Conservation (phyloP, 2,888 invertebrate species). For the Melanophora roralis region DNA sequence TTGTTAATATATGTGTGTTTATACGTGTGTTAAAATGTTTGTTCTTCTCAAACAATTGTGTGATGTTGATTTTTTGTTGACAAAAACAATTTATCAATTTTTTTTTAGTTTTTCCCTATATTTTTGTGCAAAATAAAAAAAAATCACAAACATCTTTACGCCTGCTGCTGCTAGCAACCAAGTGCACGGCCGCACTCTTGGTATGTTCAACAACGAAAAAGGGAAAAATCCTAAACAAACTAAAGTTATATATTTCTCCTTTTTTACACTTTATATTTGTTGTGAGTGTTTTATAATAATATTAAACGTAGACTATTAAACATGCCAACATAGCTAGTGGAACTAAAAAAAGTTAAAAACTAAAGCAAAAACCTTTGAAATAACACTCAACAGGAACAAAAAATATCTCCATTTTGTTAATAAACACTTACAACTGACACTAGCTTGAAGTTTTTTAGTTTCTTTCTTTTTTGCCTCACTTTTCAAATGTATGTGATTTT, state of each 20-base stretch:
- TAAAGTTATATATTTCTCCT: constrained; percentile 22
- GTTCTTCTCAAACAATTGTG: constrained; percentile 29
- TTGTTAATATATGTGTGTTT: background rate
- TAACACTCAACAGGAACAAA: background rate
- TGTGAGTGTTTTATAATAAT: constrained; percentile 37
- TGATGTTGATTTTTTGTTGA: constrained; percentile 41
- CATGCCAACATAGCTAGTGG: constrained; percentile 2
- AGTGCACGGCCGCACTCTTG: background rate
- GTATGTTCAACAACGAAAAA: background rate
- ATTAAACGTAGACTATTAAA: constrained; percentile 38
- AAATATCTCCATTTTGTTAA: constrained; percentile 40
- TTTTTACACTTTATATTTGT: constrained; percentile 14
- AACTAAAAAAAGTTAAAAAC: background rate
- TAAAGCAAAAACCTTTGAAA: background rate
- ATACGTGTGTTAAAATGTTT: background rate
- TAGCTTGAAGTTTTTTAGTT: constrained; percentile 10
- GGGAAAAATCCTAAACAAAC: background rate
- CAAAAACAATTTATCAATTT: constrained; percentile 58
- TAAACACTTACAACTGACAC: constrained; percentile 46
- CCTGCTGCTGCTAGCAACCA: background rate
- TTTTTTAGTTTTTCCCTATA: constrained; percentile 43
- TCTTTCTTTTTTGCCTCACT: background rate
- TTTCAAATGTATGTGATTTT: background rate
- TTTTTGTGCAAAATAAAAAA: constrained; percentile 40
- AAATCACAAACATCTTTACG: constrained; percentile 23